Evolutionary conservation across 2,888 invertebrate species (phyloP).

Genomic region (Perithous albicinctus): DNA sequence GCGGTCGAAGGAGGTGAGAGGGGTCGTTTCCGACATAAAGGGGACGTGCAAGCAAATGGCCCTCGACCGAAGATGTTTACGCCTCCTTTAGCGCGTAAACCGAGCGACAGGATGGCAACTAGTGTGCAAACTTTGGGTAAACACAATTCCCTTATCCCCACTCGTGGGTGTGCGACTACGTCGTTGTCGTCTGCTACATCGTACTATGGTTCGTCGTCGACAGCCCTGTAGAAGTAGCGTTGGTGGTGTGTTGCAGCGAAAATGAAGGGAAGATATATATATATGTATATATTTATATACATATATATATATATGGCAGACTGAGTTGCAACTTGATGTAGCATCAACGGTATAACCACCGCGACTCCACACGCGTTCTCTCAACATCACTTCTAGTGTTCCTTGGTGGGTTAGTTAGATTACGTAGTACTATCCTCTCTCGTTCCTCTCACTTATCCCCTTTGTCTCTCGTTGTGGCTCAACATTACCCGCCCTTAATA

Average conservation of each 20-base stretch:
- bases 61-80: slow-evolving; percentile 81
- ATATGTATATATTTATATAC: too few species aligned
- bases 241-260: background rate
- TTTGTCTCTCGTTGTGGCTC: slow-evolving; percentile 22
- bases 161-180: slow-evolving; percentile 14
- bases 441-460: slow-evolving; percentile 4
- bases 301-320: too few species aligned
- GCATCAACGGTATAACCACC: slow-evolving; percentile 54
- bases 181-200: slow-evolving; percentile 22
- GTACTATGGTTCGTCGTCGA: slow-evolving; percentile 10
- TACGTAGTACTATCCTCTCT: slow-evolving; percentile 18
- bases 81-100: slow-evolving; percentile 77
- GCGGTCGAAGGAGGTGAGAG: slow-evolving; percentile 52
- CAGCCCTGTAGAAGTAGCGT: background rate
- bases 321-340: slow-evolving; percentile 51
- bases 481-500: background rate
- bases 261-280: background rate
- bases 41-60: slow-evolving; percentile 72
- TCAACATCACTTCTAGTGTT: slow-evolving; percentile 23
- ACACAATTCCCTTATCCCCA: slow-evolving; percentile 82
- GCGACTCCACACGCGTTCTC: slow-evolving; percentile 42
- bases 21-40: slow-evolving; percentile 67
- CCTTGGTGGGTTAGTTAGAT: slow-evolving; percentile 45
- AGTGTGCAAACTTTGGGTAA: slow-evolving; percentile 83
- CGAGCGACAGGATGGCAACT: slow-evolving; percentile 78